phyloP scores from a whole-genome alignment of 64 coral and sea anemone species.

The Pocillopora verrucosa region DNA sequence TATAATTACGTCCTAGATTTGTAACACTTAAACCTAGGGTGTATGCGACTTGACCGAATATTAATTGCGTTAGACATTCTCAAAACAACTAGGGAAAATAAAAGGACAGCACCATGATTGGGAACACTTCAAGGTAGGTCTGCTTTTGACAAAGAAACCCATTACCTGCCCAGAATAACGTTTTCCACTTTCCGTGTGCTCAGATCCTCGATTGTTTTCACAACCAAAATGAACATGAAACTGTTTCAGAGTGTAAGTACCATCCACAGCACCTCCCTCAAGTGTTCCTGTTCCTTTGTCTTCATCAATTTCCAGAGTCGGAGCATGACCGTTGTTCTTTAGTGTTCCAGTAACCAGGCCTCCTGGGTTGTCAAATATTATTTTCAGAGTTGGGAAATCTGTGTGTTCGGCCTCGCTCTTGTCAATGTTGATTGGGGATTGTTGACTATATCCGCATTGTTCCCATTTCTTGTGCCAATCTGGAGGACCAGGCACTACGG shows the following conservation, averaged over 20 bases:
- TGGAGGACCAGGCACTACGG: background rate
- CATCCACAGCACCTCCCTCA: background rate
- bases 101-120: too few species aligned
- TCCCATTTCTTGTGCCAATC: constrained; percentile 5
- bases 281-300: background rate
- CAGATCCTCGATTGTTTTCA: constrained; percentile 6
- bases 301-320: background rate
- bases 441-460: background rate
- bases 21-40: too few species aligned
- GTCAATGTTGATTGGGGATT: constrained; percentile 26
- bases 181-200: background rate
- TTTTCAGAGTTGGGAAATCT: background rate
- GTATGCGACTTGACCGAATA: too few species aligned
- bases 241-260: background rate
- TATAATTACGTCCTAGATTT: too few species aligned
- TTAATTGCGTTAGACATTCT: too few species aligned
- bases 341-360: constrained; percentile 7
- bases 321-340: background rate
- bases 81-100: too few species aligned
- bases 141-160: too few species aligned
- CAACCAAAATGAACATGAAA: constrained; percentile 42
- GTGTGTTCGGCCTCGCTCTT: background rate
- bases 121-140: too few species aligned
- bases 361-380: background rate
- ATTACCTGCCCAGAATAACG: background rate